A percentile compares a stretch with the other conserved stretches of the same genome.
Conservation (phyloP, 64 coral and sea anemone species). For the Actinia equina region DNA sequence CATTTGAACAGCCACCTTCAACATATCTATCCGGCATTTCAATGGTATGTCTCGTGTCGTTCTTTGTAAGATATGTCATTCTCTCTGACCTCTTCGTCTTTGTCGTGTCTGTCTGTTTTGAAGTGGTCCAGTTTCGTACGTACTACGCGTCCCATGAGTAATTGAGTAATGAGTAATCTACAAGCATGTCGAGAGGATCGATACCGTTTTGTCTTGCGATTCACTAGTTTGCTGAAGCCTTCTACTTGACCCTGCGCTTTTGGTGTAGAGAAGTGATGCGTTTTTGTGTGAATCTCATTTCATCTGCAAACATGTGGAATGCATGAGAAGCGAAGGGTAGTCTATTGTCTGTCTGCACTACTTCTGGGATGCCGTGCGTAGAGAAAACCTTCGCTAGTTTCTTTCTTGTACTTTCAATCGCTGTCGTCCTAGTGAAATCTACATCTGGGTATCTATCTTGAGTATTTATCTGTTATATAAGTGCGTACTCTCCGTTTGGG, state of each 20-base stretch:
- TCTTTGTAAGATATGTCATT: conserved; percentile 15
- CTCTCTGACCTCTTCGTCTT: not conserved
- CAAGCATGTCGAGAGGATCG: conserved; percentile 21
- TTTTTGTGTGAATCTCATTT: conserved; percentile 52
- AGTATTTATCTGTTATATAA: conserved; percentile 31
- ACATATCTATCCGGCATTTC: too few relatives aligned
- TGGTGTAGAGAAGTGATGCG: conserved; percentile 28
- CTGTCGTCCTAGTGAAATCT: conserved; percentile 22
- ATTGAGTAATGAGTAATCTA: conserved; percentile 29
- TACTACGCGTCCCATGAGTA: conserved; percentile 17
- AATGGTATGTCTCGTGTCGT: conserved; percentile 42
- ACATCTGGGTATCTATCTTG: conserved; percentile 37
- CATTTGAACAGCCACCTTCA: too few relatives aligned
- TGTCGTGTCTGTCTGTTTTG: conserved; percentile 1
- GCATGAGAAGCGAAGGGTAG: conserved; percentile 45
- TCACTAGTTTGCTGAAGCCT: conserved; percentile 50
- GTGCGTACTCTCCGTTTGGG: conserved; percentile 21
- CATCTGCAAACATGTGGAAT: conserved; percentile 33
- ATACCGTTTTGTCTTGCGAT: conserved; percentile 41
- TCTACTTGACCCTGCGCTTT: conserved; percentile 68
- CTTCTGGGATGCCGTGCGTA: conserved; percentile 46
- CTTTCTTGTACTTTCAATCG: conserved; percentile 1
- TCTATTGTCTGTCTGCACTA: conserved; percentile 48
- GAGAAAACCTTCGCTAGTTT: conserved; percentile 30
- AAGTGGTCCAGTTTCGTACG: conserved; percentile 29